phyloP scores from a whole-genome alignment of 1,140 invertebrate species.

The Epicauta chinensis region DNA sequence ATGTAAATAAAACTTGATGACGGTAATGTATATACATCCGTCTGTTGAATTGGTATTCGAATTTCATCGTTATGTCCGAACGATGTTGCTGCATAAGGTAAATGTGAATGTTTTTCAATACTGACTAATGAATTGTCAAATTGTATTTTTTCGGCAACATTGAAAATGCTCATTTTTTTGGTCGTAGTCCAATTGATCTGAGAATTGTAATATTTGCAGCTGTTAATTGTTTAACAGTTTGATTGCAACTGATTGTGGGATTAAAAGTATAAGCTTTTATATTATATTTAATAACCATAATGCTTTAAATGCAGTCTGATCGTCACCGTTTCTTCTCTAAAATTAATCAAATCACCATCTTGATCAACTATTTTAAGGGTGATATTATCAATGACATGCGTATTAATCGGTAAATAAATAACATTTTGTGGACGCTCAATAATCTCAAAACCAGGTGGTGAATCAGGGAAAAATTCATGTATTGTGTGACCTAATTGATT shows the following conservation, averaged over 20 bases:
- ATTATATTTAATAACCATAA: neutral
- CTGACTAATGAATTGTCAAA: neutral
- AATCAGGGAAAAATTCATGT: slow-evolving; percentile 32
- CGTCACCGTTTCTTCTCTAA: slow-evolving; percentile 21
- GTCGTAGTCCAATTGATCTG: no score
- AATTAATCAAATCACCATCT: slow-evolving; percentile 16
- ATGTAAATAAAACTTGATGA: slow-evolving; percentile 20
- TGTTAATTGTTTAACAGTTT: no score
- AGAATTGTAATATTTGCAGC: no score
- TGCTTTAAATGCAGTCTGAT: slow-evolving; percentile 20
- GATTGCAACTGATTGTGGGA: no score
- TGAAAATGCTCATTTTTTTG: no score
- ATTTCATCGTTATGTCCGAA: slow-evolving; percentile 24
- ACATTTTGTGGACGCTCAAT: slow-evolving; percentile 19
- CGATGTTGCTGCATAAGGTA: slow-evolving; percentile 12
- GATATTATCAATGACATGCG: slow-evolving; percentile 16
- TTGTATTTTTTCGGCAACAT: no score
- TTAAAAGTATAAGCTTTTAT: no score
- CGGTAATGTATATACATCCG: slow-evolving; percentile 22
- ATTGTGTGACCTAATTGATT: slow-evolving; percentile 26
- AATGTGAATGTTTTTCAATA: slow-evolving; percentile 9
- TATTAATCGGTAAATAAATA: neutral
- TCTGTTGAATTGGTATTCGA: slow-evolving; percentile 23
- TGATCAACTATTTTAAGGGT: slow-evolving; percentile 19
- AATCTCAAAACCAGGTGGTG: slow-evolving; percentile 34